A percentile compares a stretch with the other conserved stretches of the same genome.
phyloP scores from a whole-genome alignment of 2,888 invertebrate genomes.

The Zele albiditarsus region DNA sequence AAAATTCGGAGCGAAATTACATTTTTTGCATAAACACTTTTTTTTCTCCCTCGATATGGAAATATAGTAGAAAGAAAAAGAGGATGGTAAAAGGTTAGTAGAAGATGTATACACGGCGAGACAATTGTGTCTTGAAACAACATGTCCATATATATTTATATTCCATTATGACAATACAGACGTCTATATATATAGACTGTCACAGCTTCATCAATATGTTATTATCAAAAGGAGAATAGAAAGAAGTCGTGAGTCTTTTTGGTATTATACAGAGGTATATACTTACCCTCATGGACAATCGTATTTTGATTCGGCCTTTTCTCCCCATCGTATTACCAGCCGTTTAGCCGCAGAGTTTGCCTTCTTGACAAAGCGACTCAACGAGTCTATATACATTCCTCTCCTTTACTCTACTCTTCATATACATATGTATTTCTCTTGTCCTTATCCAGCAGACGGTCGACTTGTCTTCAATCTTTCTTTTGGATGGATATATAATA shows the following conservation, averaged over 20 bases:
- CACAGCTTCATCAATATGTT: conserved; percentile 26
- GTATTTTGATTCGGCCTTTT: conserved; percentile 65
- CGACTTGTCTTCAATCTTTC: conserved; percentile 10
- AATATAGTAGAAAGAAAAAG: not conserved
- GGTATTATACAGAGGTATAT: conserved; percentile 16
- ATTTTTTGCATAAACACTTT: too few species aligned
- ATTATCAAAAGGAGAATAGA: conserved; percentile 31
- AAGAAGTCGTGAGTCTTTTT: conserved; percentile 11
- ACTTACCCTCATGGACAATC: conserved; percentile 55
- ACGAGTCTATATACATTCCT: conserved; percentile 56
- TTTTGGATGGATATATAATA: conserved; percentile 22
- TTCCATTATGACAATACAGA: conserved; percentile 9
- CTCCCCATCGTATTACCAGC: conserved; percentile 61
- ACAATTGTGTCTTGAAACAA: conserved; percentile 49
- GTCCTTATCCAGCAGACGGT: conserved; percentile 33
- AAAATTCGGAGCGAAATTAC: too few species aligned
- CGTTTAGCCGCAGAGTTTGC: conserved; percentile 69
- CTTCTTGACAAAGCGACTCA: conserved; percentile 72
- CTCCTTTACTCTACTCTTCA: not conserved
- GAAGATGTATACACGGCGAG: conserved; percentile 19
- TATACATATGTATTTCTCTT: not conserved
- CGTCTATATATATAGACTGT: not conserved
- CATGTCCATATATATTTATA: conserved; percentile 35
- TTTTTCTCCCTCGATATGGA: not conserved
- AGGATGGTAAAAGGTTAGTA: not conserved